Evolutionary conservation across 2,113 vertebrate species (phyloP).

Genomic region (Dicentrarchus labrax): DNA sequence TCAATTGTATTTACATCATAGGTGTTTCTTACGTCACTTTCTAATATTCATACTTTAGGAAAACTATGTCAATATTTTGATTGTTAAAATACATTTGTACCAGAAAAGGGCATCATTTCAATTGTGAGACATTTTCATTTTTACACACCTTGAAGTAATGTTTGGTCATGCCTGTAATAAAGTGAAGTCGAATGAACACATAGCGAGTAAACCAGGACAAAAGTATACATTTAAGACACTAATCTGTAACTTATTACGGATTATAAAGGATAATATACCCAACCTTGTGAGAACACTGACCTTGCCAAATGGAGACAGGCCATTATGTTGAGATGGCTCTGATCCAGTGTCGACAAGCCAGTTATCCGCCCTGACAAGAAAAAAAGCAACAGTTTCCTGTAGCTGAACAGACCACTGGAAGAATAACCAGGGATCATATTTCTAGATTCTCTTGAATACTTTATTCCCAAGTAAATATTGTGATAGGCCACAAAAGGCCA

Average conservation of each 20-base stretch:
- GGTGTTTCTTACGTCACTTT: neutral
- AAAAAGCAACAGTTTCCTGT: neutral
- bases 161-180: neutral
- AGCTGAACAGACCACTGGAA: neutral
- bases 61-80: neutral
- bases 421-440: neutral
- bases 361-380: conserved; percentile 90
- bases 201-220: neutral
- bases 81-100: neutral
- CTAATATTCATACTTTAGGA: neutral
- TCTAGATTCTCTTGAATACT: neutral
- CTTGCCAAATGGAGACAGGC: conserved; percentile 91
- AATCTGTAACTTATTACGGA: neutral
- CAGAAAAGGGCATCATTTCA: neutral
- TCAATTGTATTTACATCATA: neutral
- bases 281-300: conserved; percentile 76
- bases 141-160: neutral
- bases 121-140: neutral
- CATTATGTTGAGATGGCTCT: conserved; percentile 80
- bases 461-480: neutral
- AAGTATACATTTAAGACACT: conserved; percentile 1
- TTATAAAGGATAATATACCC: neutral
- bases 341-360: conserved; percentile 89
- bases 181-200: neutral
- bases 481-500: conserved; percentile 3